Conservation (phyloP, 2,113 vertebrate species). For the Balaeniceps rex region DNA sequence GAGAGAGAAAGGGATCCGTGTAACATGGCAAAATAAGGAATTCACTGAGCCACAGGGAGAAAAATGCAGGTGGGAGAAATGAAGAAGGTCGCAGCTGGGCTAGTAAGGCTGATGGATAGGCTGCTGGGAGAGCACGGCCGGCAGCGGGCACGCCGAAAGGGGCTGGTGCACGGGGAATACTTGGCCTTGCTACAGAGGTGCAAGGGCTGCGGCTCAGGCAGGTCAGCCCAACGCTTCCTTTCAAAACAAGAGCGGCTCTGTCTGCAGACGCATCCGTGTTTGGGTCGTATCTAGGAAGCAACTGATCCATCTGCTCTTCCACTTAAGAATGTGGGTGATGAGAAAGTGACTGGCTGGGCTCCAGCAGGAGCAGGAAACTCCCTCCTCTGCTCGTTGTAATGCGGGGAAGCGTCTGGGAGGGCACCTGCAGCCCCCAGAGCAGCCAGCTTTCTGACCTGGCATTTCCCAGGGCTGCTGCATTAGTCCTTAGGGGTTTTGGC, state of each 20-base stretch:
- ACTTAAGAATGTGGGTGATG: slow-evolving; percentile 37
- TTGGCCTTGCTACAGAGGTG: neutral
- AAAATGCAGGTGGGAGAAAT: neutral
- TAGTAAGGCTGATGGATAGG: fast-evolving
- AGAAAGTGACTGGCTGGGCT: slow-evolving; percentile 34
- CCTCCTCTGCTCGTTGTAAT: neutral
- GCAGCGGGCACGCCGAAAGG: neutral
- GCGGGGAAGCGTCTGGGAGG: slow-evolving; percentile 3
- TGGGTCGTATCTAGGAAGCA: slow-evolving; percentile 43
- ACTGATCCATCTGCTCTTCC: slow-evolving; percentile 57
- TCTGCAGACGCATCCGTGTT: slow-evolving; percentile 13
- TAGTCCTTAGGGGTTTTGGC: neutral
- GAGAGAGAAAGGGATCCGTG: neutral
- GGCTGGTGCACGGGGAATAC: neutral
- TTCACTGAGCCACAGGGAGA: fast-evolving
- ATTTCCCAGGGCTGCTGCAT: neutral
- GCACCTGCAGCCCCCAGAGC: neutral
- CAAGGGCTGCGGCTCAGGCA: neutral
- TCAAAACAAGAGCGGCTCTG: slow-evolving; percentile 27
- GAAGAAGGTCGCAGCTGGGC: neutral
- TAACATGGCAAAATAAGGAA: neutral
- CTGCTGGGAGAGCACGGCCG: fast-evolving
- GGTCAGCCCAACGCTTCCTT: neutral
- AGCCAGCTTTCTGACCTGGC: neutral
- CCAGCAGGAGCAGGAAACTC: slow-evolving; percentile 50